Evolutionary conservation across 2,797 vertebrate species (phyloP).

Genomic region (Philypnodon macrostomus): DNA sequence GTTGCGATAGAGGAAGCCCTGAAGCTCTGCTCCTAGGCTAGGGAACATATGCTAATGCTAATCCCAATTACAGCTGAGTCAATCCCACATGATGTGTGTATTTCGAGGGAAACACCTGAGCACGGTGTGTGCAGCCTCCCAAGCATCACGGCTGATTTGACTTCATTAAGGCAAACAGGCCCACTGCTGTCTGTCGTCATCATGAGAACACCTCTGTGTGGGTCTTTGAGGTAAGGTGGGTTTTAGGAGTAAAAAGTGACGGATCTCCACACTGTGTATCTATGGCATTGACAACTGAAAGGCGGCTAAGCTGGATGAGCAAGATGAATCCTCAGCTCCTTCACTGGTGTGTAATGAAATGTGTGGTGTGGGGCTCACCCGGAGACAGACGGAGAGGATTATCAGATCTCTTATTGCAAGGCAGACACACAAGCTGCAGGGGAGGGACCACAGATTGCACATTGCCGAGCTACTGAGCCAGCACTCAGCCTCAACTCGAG

Average conservation of each 20-base stretch:
- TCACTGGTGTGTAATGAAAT: slow-evolving; percentile 53
- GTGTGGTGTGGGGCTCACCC: slow-evolving; percentile 47
- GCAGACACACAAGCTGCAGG: slow-evolving; percentile 41
- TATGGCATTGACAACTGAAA: slow-evolving; percentile 20
- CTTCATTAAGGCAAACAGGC: slow-evolving; percentile 32
- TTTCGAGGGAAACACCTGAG: slow-evolving; percentile 44
- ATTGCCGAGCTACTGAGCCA: slow-evolving; percentile 41
- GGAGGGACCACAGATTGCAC: slow-evolving; percentile 31
- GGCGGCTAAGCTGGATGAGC: slow-evolving; percentile 50
- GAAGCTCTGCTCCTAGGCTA: slow-evolving; percentile 26
- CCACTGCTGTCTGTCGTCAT: slow-evolving; percentile 20
- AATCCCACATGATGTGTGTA: slow-evolving; percentile 26
- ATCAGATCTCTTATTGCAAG: slow-evolving; percentile 50
- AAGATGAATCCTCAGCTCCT: slow-evolving; percentile 57
- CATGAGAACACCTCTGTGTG: too few relatives aligned
- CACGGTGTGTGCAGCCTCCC: slow-evolving; percentile 18
- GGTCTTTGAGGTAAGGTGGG: slow-evolving; percentile 12
- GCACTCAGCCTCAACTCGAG: slow-evolving; percentile 25
- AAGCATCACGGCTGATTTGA: slow-evolving; percentile 31
- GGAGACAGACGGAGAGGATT: slow-evolving; percentile 69
- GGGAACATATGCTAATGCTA: slow-evolving; percentile 64
- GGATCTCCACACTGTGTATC: slow-evolving; percentile 16
- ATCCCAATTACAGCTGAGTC: slow-evolving; percentile 65
- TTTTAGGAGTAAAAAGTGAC: slow-evolving; percentile 22
- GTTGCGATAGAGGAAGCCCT: slow-evolving; percentile 26